A percentile compares a stretch with the other conserved stretches of the same genome.
phyloP scores from a whole-genome alignment of 2,888 invertebrate species.

The Sminthurinus aureus region DNA sequence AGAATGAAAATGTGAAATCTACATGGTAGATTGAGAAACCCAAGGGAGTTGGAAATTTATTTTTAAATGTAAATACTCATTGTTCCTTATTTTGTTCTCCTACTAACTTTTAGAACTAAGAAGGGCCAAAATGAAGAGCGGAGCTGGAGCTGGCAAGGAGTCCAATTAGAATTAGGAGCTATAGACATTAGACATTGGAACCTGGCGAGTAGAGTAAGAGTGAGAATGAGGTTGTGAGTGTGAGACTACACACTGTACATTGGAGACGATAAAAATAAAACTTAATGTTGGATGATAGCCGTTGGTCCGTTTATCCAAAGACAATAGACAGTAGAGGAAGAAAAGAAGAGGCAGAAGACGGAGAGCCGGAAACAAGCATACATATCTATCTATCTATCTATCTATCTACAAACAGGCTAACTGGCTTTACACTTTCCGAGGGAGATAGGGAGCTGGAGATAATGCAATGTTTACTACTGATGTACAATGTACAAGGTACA shows the following conservation, averaged over 20 bases:
- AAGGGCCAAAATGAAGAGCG: background rate
- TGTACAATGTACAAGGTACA: no score
- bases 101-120: background rate
- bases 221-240: background rate
- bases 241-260: background rate
- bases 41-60: slow-evolving; percentile 26
- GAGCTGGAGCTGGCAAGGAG: background rate
- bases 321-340: no score
- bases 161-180: background rate
- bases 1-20: slow-evolving; percentile 14
- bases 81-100: background rate
- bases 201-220: background rate
- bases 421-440: no score
- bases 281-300: background rate
- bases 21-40: slow-evolving; percentile 9
- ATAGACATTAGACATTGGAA: background rate
- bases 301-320: no score
- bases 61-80: slow-evolving; percentile 29
- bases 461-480: no score
- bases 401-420: no score
- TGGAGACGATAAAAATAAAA: slow-evolving; percentile 19
- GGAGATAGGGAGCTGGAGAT: no score
- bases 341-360: background rate
- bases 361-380: background rate
- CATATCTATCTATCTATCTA: no score